phyloP scores from a whole-genome alignment of 2,797 vertebrate genomes.

The Enteromius paludinosus region DNA sequence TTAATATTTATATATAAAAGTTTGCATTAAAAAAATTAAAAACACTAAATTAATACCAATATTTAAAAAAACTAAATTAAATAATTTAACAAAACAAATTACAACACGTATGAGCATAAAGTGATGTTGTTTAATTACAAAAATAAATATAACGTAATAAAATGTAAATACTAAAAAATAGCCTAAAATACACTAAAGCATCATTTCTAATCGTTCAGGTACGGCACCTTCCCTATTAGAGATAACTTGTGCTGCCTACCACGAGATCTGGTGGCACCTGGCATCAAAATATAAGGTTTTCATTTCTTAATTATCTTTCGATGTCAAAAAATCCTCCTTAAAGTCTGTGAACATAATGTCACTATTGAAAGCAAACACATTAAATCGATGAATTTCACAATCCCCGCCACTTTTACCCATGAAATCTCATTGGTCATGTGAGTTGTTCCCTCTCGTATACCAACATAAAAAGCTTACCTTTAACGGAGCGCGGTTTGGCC shows the following conservation, averaged over 20 bases:
- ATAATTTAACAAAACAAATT: not conserved
- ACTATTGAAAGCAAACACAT: slow-evolving; percentile 14
- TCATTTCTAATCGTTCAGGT: not conserved
- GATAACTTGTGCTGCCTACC: not conserved
- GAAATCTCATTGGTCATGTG: slow-evolving; percentile 79
- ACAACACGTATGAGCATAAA: not conserved
- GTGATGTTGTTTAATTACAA: not conserved
- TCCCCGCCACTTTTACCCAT: slow-evolving; percentile 77
- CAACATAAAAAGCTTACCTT: slow-evolving; percentile 85
- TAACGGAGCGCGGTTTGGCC: slow-evolving; percentile 97
- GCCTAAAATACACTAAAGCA: not conserved
- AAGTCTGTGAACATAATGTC: not conserved
- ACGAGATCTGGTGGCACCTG: slow-evolving; percentile 20
- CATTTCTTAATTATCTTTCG: not conserved
- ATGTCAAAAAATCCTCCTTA: not conserved
- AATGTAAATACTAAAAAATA: not conserved
- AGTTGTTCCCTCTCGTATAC: slow-evolving; percentile 56
- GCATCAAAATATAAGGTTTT: not conserved
- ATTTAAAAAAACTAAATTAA: not conserved
- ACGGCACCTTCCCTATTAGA: slow-evolving; percentile 1
- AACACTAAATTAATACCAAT: too few relatives aligned
- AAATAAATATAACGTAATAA: not conserved
- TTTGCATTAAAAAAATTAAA: not conserved
- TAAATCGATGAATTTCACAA: slow-evolving; percentile 71
- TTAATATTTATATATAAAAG: not conserved